Percentiles rank a stretch among this genome's conserved stretches.
These are phyloP conservation scores for Alcedo quadribrachys DNA, from an alignment of 2,797 vertebrate genomes.

Conservation along the genomic window DNA sequence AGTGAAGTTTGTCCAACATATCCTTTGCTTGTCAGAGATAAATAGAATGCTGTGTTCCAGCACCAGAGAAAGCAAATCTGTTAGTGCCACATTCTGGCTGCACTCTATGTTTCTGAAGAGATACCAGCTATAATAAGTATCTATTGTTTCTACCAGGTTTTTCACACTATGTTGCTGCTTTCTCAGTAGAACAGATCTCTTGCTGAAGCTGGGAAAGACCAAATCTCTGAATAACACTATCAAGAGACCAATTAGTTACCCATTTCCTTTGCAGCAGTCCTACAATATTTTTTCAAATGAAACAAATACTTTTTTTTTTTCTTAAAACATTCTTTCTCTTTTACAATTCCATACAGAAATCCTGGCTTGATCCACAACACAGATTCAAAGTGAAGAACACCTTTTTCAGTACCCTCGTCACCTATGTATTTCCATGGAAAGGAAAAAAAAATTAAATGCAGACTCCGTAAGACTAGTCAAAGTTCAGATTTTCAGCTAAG, in stretches of 20 bases:
- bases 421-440: background rate
- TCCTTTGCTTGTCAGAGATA: constrained; percentile 56
- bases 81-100: constrained; percentile 45
- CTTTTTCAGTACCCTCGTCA: background rate
- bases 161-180: constrained; percentile 39
- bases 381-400: background rate
- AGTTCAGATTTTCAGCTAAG: background rate
- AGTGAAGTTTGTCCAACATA: constrained; percentile 62
- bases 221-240: background rate
- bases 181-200: constrained; percentile 11
- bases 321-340: background rate
- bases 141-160: constrained; percentile 62
- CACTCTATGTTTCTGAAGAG: constrained; percentile 49
- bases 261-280: background rate
- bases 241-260: constrained; percentile 13
- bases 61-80: constrained; percentile 65
- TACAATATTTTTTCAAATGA: background rate
- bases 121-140: constrained; percentile 55
- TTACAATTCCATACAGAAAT: background rate
- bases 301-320: background rate
- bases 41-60: constrained; percentile 64
- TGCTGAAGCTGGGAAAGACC: constrained; percentile 31
- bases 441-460: background rate
- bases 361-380: background rate
- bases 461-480: background rate